Evolutionary conservation across 2,888 invertebrate genomes (phyloP).

Genomic region (Drosophila recens): DNA sequence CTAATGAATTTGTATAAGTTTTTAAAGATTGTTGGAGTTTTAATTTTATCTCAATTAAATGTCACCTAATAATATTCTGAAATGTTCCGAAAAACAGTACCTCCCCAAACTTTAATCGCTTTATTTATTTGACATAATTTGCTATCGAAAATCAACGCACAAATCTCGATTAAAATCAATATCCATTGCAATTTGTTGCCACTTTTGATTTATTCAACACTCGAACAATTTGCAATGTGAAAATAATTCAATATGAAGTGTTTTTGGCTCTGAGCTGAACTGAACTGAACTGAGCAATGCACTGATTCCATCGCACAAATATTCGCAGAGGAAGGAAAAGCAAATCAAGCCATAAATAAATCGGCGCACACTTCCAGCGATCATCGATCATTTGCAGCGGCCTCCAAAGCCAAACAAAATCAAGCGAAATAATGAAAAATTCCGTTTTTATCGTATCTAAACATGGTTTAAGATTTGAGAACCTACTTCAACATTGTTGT

Average conservation of each 20-base stretch:
- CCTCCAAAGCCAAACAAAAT: slow-evolving; percentile 33
- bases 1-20: background rate
- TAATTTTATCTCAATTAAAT: no score
- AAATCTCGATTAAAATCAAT: slow-evolving; percentile 47
- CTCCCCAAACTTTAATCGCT: background rate
- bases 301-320: slow-evolving; percentile 62
- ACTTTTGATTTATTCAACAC: slow-evolving; percentile 57
- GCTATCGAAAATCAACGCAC: slow-evolving; percentile 2
- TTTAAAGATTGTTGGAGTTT: background rate
- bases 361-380: slow-evolving; percentile 78
- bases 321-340: slow-evolving; percentile 36
- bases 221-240: slow-evolving; percentile 41
- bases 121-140: slow-evolving; percentile 14
- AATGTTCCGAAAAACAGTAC: background rate
- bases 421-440: slow-evolving; percentile 62
- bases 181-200: slow-evolving; percentile 51
- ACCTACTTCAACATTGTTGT: slow-evolving; percentile 68
- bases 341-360: slow-evolving; percentile 79
- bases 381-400: slow-evolving; percentile 76
- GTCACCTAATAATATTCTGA: background rate
- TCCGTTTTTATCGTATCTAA: slow-evolving; percentile 78
- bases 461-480: slow-evolving; percentile 77
- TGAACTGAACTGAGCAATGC: background rate
- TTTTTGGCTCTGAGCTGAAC: slow-evolving; percentile 53
- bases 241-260: slow-evolving; percentile 48